phyloP scores from a whole-genome alignment of 2,888 invertebrate genomes.

The Cylloceria caligata region DNA sequence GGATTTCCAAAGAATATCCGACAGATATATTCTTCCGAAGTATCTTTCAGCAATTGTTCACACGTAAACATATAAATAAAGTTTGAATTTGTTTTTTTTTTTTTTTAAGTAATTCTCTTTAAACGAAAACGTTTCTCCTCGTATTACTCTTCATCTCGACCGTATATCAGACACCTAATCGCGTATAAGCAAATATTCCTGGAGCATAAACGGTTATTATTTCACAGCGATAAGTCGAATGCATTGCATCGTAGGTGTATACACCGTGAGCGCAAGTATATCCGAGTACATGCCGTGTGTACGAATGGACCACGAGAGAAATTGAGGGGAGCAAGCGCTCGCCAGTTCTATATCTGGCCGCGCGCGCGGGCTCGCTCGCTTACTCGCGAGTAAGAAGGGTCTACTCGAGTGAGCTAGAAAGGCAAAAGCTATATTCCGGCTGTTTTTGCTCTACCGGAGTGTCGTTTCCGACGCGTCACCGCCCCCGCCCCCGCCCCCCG shows the following conservation, averaged over 20 bases:
- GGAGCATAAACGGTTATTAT: slow-evolving; percentile 1
- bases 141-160: not conserved
- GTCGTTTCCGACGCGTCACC: slow-evolving; percentile 57
- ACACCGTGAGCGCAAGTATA: not conserved
- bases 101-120: not conserved
- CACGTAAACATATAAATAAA: not conserved
- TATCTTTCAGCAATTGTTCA: not conserved
- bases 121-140: not conserved
- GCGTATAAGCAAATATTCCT: not conserved
- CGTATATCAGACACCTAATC: not conserved
- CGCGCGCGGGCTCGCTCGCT: slow-evolving; percentile 3
- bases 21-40: too few relatives aligned
- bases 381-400: not conserved
- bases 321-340: slow-evolving; percentile 6
- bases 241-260: not conserved
- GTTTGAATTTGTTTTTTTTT: too few relatives aligned
- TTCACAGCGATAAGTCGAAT: slow-evolving; percentile 1
- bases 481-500: too few relatives aligned
- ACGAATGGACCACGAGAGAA: slow-evolving; percentile 17
- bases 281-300: not conserved
- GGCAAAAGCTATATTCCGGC: slow-evolving; percentile 48
- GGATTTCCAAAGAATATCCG: too few relatives aligned
- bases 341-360: not conserved
- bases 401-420: slow-evolving; percentile 39
- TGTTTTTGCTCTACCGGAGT: slow-evolving; percentile 57